Evolutionary conservation across 2,888 invertebrate species (phyloP), one percentile per base, ranked within the genome.

Genomic region (Microctonus hyperodae): DNA sequence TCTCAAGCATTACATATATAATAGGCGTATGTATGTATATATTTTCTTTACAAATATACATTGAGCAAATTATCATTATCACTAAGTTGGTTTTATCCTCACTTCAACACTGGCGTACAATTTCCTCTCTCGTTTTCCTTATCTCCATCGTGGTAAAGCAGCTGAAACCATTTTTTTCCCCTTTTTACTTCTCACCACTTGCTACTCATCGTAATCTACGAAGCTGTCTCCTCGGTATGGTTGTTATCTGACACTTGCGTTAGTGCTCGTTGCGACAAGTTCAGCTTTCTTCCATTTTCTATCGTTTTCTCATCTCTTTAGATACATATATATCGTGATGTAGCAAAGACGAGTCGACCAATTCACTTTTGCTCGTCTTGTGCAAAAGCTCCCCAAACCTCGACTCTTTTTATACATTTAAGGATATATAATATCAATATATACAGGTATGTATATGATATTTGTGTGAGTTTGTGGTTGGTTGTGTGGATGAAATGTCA

Each of bases 111-210:
- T 4, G 44, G 33, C 58, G 62, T 70, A 57, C 61, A 64, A 67
- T 65, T 65, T 61, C 62, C 65, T 61, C 64, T 68, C 60, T 58
- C 67, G 48, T 60, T 61, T 55, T 56, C n/a, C 60, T 69, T 67
- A 64, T 65, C 64, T 69, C 40, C 61, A 64, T 55, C 50, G 53
- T 31, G 16, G 20, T 20, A 44, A 1, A 44, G 44, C 44, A 44
- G 44, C 16, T 44, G 16, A n/a, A n/a, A 44, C 16, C 16, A 9
- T 6, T 44, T 2, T 44, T 44, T 44, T 44, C 7, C 28, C 28
- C 4, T 28, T 44, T 44, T 44, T 7, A 4, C 44, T 16, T 44
- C 44, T 16, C 7, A 7, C 1, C 44, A 16, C 44, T 16, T n/a
- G 7, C 44, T 44, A 7, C 7, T n/a, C 44, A n/a, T 44, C 44